These are phyloP conservation scores for Plodia interpunctella DNA, from an alignment of 1,140 invertebrate species.

Conservation along the genomic window DNA sequence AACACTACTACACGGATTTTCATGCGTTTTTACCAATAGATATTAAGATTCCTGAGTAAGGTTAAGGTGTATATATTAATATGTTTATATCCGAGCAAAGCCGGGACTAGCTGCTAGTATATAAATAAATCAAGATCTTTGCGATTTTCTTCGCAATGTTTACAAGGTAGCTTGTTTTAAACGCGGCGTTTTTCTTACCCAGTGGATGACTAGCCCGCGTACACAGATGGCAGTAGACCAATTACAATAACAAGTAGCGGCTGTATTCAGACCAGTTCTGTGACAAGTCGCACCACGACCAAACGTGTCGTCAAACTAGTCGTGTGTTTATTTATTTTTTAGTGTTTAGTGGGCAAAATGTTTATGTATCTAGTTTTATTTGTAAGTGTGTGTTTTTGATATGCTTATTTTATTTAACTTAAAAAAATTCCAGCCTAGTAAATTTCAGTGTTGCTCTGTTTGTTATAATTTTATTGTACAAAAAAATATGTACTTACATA, in stretches of 20 bases:
- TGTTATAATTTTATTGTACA: too few species aligned
- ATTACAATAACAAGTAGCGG: neutral
- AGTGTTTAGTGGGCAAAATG: neutral
- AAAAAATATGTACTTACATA: too few species aligned
- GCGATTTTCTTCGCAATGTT: too few species aligned
- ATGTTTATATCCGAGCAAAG: too few species aligned
- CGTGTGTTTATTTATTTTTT: neutral
- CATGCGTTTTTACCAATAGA: too few species aligned
- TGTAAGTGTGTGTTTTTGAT: neutral
- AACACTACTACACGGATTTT: too few species aligned
- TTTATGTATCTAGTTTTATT: neutral
- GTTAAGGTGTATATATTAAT: too few species aligned
- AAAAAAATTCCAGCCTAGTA: too few species aligned
- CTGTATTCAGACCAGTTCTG: neutral
- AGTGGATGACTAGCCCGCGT: neutral
- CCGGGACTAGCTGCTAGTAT: too few species aligned
- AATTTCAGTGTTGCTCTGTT: too few species aligned
- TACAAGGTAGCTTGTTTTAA: neutral
- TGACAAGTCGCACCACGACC: neutral
- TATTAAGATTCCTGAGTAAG: too few species aligned
- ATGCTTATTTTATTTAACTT: neutral
- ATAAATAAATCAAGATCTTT: too few species aligned
- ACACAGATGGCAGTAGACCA: neutral
- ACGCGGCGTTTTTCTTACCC: neutral
- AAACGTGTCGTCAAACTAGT: neutral